Evolutionary conservation across 2,888 invertebrate genomes (phyloP).

Genomic region (Hirtodrosophila confusa): DNA sequence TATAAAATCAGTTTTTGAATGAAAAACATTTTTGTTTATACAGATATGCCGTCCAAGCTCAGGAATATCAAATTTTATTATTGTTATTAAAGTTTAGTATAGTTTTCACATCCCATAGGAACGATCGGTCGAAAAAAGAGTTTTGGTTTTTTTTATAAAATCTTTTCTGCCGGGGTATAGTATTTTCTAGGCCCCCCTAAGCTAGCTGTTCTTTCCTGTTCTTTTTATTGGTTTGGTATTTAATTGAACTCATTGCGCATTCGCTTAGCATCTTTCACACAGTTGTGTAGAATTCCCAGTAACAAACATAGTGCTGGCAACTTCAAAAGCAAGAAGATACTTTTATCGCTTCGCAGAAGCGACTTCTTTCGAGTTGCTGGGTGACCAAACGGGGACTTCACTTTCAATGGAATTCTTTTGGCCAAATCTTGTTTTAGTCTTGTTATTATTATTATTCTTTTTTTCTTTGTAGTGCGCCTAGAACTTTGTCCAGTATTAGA

Average conservation of each 20-base stretch:
- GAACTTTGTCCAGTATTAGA: slow-evolving; percentile 34
- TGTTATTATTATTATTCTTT: slow-evolving; percentile 10
- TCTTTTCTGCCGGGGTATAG: too few relatives aligned
- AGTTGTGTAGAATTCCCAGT: slow-evolving; percentile 9
- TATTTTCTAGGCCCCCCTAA: neutral
- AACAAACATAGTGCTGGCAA: slow-evolving; percentile 11
- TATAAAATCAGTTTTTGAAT: too few relatives aligned
- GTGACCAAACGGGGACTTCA: slow-evolving; percentile 16
- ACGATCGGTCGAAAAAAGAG: too few relatives aligned
- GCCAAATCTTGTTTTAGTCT: slow-evolving; percentile 4
- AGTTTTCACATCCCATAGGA: too few relatives aligned
- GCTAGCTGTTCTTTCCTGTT: slow-evolving; percentile 4
- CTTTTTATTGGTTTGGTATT: slow-evolving; percentile 6
- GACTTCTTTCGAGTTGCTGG: slow-evolving; percentile 6
- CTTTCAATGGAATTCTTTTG: slow-evolving; percentile 40
- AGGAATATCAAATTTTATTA: too few relatives aligned
- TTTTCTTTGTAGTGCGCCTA: slow-evolving; percentile 9
- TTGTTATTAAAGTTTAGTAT: too few relatives aligned
- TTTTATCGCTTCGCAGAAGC: slow-evolving; percentile 46
- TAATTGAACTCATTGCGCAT: slow-evolving; percentile 19
- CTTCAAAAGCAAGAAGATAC: slow-evolving; percentile 22
- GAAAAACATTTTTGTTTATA: too few relatives aligned
- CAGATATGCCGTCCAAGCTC: too few relatives aligned
- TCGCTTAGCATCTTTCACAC: slow-evolving; percentile 12
- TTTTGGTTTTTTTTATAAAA: too few relatives aligned